A percentile compares a stretch with the other conserved stretches of the same genome.
Evolutionary conservation across 2,797 vertebrate species (phyloP).

Genomic region (Microctenopoma steveboyesi): DNA sequence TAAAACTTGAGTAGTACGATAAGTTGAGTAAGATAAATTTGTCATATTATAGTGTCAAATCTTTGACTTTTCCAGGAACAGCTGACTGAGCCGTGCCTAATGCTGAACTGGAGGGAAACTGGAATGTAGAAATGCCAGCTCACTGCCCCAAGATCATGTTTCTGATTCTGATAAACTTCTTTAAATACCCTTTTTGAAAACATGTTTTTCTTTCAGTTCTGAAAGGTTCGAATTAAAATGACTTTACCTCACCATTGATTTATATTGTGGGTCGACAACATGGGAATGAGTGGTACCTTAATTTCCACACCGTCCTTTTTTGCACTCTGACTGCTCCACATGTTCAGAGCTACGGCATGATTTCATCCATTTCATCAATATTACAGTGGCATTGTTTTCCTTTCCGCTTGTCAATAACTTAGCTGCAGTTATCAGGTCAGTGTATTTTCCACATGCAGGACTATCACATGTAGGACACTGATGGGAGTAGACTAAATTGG

Average conservation of each 20-base stretch:
- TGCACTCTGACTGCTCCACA: slow-evolving; percentile 22
- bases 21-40: background rate
- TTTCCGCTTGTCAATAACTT: slow-evolving; percentile 63
- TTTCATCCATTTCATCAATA: slow-evolving; percentile 55
- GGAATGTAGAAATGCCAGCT: no score
- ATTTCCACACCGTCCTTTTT: slow-evolving; percentile 1
- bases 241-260: background rate
- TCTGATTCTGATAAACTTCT: no score
- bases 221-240: no score
- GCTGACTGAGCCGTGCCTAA: background rate
- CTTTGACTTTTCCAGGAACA: background rate
- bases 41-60: slow-evolving; percentile 7
- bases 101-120: background rate
- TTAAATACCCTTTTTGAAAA: no score
- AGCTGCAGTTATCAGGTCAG: slow-evolving; percentile 61
- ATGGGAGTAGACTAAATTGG: slow-evolving; percentile 22
- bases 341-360: slow-evolving; percentile 24
- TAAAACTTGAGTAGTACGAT: background rate
- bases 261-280: background rate
- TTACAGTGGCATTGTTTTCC: slow-evolving; percentile 17
- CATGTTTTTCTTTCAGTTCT: background rate
- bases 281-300: slow-evolving; percentile 1
- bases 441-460: slow-evolving; percentile 59
- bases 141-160: no score
- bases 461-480: slow-evolving; percentile 47